Evolutionary conservation across 2,888 invertebrate species (phyloP).

Genomic region (Magallana nippona): DNA sequence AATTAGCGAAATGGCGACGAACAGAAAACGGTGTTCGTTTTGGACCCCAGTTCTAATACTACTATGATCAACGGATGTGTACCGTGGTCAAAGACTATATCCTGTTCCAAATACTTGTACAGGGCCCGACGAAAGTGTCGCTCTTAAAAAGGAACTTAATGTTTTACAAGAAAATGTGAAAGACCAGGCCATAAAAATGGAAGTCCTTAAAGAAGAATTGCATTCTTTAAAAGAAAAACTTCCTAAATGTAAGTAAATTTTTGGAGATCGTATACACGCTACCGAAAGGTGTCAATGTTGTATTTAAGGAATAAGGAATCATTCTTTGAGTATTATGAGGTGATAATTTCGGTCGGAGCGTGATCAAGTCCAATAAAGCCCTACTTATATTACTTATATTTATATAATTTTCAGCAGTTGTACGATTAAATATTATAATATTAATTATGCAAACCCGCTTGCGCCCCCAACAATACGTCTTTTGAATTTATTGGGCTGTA

Average conservation of each 20-base stretch:
- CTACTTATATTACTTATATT: too few species aligned
- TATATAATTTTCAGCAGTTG: too few species aligned
- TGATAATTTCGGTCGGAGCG: too few species aligned
- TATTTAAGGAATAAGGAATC: too few species aligned
- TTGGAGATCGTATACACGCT: not conserved
- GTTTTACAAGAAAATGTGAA: slow-evolving; percentile 16
- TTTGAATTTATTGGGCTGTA: too few species aligned
- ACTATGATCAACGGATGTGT: not conserved
- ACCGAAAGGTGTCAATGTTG: not conserved
- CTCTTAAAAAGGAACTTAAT: slow-evolving; percentile 19
- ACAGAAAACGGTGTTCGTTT: not conserved
- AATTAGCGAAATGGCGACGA: slow-evolving; percentile 19
- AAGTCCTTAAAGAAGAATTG: not conserved
- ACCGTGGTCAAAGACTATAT: slow-evolving; percentile 19
- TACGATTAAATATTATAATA: too few species aligned
- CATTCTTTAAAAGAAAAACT: not conserved
- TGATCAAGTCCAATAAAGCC: too few species aligned
- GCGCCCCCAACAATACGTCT: too few species aligned
- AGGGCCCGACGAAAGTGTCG: not conserved
- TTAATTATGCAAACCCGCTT: too few species aligned
- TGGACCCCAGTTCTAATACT: not conserved
- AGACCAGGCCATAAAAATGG: slow-evolving; percentile 29
- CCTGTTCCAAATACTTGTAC: slow-evolving; percentile 3
- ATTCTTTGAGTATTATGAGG: too few species aligned
- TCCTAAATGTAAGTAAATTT: not conserved